These are phyloP conservation scores for Microcaecilia unicolor DNA, from an alignment of 2,797 vertebrate genomes.

Conservation along the genomic window DNA sequence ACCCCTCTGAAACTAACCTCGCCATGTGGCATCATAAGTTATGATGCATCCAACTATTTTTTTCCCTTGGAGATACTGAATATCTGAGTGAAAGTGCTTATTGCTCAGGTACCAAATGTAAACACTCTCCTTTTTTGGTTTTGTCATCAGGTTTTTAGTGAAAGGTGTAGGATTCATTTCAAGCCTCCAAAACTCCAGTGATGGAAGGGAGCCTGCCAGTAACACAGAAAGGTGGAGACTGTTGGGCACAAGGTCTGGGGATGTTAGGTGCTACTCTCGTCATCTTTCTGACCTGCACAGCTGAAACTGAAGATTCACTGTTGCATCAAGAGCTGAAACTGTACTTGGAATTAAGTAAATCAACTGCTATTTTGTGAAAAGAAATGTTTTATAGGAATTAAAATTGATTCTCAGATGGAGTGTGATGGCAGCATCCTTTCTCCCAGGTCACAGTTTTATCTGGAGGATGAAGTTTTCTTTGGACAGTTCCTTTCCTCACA, in stretches of 20 bases:
- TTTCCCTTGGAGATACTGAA: no score
- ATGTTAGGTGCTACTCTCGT: no score
- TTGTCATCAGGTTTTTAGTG: conserved; percentile 74
- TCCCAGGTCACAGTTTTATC: no score
- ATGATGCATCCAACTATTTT: no score
- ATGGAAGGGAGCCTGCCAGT: conserved; percentile 7
- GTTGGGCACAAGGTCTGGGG: no score
- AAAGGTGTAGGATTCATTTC: conserved; percentile 91
- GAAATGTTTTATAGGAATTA: conserved; percentile 59
- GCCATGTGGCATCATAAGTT: no score
- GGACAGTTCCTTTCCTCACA: no score
- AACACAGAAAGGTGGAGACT: no score
- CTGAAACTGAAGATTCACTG: neutral
- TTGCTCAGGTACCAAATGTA: neutral
- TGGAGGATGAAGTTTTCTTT: no score
- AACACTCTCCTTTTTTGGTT: conserved; percentile 27
- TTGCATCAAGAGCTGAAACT: neutral
- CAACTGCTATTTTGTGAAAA: conserved; percentile 53
- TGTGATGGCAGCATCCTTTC: conserved; percentile 26
- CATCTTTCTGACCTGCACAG: no score
- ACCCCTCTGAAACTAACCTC: no score
- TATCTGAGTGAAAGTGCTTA: no score
- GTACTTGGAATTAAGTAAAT: conserved; percentile 38
- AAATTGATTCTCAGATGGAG: conserved; percentile 53
- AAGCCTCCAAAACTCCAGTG: conserved; percentile 79